Conservation (phyloP, 2,888 invertebrate species). For the Stenotaenia linearis region DNA sequence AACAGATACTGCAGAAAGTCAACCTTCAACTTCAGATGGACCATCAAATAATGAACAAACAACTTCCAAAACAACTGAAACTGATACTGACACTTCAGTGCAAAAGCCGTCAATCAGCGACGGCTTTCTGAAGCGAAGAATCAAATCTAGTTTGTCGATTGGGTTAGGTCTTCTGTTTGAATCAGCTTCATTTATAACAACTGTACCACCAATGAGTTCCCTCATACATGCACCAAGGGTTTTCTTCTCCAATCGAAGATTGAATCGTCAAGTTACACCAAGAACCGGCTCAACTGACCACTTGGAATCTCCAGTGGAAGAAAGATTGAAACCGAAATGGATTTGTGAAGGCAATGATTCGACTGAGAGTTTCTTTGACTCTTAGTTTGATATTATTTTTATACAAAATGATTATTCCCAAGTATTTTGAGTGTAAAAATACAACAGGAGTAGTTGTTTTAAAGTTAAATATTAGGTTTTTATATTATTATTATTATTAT, state of each 20-base stretch:
- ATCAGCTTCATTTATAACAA: background rate
- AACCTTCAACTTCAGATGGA: background rate
- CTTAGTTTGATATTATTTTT: too few relatives aligned
- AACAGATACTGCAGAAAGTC: background rate
- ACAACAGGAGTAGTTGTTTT: background rate
- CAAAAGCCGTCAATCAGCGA: background rate
- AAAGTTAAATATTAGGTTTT: background rate
- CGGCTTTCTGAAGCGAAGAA: background rate
- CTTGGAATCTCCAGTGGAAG: background rate
- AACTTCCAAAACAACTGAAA: background rate
- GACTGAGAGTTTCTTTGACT: background rate
- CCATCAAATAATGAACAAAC: background rate
- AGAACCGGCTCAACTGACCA: background rate
- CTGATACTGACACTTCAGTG: background rate
- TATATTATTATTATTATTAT: background rate
- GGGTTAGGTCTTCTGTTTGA: background rate
- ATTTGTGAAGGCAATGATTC: background rate
- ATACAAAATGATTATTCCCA: background rate
- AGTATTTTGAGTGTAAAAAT: background rate
- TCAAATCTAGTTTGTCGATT: background rate
- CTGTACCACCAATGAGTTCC: background rate
- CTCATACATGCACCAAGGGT: background rate
- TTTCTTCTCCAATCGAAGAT: background rate
- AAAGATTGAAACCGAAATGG: background rate
- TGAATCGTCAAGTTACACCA: background rate